These are phyloP conservation scores for Phataginus tricuspis DNA, from an alignment of 2,797 vertebrate species.

Conservation along the genomic window DNA sequence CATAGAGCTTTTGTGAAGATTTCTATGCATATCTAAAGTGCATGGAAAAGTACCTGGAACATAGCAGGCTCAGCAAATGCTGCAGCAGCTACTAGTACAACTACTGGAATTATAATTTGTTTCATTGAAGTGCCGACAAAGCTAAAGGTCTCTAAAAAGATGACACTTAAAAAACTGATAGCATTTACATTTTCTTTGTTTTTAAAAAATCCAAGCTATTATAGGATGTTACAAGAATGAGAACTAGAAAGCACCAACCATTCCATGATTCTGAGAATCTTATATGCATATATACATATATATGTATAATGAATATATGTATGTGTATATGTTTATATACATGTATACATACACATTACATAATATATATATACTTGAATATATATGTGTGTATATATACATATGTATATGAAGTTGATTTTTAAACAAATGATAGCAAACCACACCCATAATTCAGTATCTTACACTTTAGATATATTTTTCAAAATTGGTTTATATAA, in stretches of 20 bases:
- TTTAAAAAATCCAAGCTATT: not conserved
- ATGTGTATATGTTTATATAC: not conserved
- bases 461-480: not conserved
- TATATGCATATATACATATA: not conserved
- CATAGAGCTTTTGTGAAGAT: not conserved
- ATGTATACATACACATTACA: not conserved
- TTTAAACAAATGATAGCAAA: not conserved
- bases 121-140: not conserved
- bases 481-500: not conserved
- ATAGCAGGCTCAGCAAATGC: not conserved
- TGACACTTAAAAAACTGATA: not conserved
- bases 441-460: not conserved
- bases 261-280: not conserved
- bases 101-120: not conserved
- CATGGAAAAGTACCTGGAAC: not conserved
- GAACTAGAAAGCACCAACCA: not conserved
- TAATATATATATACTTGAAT: too few relatives aligned
- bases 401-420: not conserved
- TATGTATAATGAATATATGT: not conserved
- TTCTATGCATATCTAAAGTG: not conserved
- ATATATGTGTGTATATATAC: not conserved
- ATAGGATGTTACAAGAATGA: not conserved
- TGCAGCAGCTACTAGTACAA: not conserved
- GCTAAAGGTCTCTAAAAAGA: not conserved
- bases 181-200: not conserved